These are phyloP conservation scores for Andrena dorsata DNA, from an alignment of 2,888 invertebrate species.

Conservation along the genomic window DNA sequence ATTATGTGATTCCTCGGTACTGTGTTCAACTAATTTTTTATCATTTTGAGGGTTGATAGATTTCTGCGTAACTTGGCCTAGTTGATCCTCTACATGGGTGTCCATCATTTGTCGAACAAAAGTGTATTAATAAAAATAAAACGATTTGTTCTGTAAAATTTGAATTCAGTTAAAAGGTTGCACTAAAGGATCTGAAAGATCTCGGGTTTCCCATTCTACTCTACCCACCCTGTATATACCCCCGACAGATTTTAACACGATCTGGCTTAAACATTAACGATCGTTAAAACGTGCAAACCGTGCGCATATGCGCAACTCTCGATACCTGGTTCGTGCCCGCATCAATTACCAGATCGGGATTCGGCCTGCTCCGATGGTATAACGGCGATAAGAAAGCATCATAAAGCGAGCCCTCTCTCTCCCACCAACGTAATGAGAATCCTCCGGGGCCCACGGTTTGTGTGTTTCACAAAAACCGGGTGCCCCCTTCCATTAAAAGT, in stretches of 20 bases:
- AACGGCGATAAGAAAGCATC: conserved; percentile 67
- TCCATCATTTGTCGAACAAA: no score
- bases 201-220: neutral
- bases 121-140: no score
- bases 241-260: neutral
- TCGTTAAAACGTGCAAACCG: conserved; percentile 16
- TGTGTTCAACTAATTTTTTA: no score
- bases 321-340: conserved; percentile 20
- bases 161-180: no score
- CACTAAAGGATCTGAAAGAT: neutral
- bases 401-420: conserved; percentile 55
- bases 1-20: no score
- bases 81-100: no score
- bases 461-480: conserved; percentile 71
- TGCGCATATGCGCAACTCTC: conserved; percentile 10
- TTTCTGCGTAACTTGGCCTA: no score
- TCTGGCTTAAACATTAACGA: conserved; percentile 21
- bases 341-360: conserved; percentile 53
- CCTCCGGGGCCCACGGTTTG: conserved; percentile 42
- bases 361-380: conserved; percentile 33
- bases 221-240: neutral
- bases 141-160: no score
- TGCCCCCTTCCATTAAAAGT: conserved; percentile 78
- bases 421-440: conserved; percentile 67
- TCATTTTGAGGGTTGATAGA: no score